phyloP scores from a whole-genome alignment of 1,140 invertebrate genomes.

The Scaptodrosophila lebanonensis region DNA sequence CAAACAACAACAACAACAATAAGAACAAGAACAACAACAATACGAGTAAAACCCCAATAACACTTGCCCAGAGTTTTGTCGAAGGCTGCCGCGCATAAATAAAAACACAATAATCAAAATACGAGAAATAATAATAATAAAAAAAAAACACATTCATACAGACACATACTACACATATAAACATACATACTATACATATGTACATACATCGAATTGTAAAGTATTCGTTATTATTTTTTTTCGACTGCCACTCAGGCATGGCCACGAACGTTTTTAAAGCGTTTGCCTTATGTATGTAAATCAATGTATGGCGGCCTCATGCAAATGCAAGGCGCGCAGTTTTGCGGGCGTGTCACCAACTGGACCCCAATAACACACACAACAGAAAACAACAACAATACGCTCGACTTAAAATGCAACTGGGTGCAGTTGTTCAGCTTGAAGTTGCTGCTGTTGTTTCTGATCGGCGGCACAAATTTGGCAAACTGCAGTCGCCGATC shows the following conservation, averaged over 20 bases:
- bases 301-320: neutral
- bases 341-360: slow-evolving; percentile 32
- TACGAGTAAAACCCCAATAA: no score
- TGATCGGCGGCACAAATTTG: slow-evolving; percentile 44
- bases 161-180: slow-evolving; percentile 3
- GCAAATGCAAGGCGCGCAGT: slow-evolving; percentile 14
- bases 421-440: neutral
- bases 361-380: slow-evolving; percentile 13
- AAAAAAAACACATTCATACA: slow-evolving; percentile 25
- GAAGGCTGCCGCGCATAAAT: slow-evolving; percentile 10
- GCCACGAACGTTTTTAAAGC: no score
- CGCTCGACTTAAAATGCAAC: no score
- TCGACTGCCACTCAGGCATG: no score
- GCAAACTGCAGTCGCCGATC: slow-evolving; percentile 42
- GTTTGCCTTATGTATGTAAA: no score
- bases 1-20: neutral
- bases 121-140: slow-evolving; percentile 19
- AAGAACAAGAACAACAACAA: no score
- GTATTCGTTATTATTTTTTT: no score
- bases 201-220: no score
- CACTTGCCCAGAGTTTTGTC: no score
- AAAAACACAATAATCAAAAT: slow-evolving; percentile 12
- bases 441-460: slow-evolving; percentile 19
- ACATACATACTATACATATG: no score
- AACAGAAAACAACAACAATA: slow-evolving; percentile 1